Base-by-base conservation (phyloP, 1,140 invertebrate species). In the Penaeus vannamei region DNA sequence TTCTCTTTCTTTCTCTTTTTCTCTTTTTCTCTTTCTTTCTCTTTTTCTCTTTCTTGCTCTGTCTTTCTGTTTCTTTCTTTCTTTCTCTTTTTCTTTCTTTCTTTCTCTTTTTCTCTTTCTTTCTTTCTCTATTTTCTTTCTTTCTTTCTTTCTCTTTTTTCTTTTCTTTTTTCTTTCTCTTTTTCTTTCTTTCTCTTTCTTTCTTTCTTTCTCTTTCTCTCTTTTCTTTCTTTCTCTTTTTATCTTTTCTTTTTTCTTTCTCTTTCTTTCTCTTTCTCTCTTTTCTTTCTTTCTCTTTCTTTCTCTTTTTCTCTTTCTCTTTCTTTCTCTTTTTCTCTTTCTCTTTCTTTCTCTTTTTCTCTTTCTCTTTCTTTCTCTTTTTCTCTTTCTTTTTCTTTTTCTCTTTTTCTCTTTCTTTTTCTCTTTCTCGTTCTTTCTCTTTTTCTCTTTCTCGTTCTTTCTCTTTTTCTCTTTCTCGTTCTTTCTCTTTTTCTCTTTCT, bases 231-330 rank as follows among this genome's bases (percentile, higher is more conserved):
- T 76, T 7, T 76, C 69, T 32, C 26, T 32, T 26, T 32, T 7
- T 32, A 26, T 76, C 26, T 76, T 26, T 76, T 26, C 32, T 3
- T 32, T 23, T 32, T 26, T 32, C 26, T 76, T 26, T 76, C 69
- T 76, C 69, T 76, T 23, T 29, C n/a, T 29, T 23, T 29, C n/a
- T 76, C 69, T 76, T n/a, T 76, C n/a, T 29, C 26, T 32, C 69
- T 32, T 26, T 32, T 26, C 0, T 26, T 32, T 8, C 5, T 1
- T 4, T 29, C 26, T 29, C 26, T 22, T 36, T 32, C 69, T 32
- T 23, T 76, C 80, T 82, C 80, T 82, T 46, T 82, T 36, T 60
- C 46, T 60, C 46, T 60, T 36, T 82, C 80, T 82, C 80, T 82
- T 32, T 60, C 46, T 60, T 46, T 82, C 80, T 60, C 80, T 60